phyloP scores from a whole-genome alignment of 2,113 vertebrate genomes.

The Toxostoma redivivum region DNA sequence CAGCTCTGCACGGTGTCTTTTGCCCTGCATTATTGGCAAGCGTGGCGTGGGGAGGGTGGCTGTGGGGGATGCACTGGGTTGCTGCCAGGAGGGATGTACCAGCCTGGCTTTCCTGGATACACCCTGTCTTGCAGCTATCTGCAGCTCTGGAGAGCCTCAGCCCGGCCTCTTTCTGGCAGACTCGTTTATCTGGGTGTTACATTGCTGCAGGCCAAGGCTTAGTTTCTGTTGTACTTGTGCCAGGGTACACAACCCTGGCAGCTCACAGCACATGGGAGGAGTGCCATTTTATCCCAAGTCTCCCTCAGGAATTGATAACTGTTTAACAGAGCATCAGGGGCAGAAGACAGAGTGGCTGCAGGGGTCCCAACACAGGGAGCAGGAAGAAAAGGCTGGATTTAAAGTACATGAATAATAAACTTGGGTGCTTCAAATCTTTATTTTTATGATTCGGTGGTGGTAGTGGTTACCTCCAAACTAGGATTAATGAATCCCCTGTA shows the following conservation, averaged over 20 bases:
- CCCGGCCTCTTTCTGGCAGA: slow-evolving; percentile 49
- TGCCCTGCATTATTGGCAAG: not conserved
- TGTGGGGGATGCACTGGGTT: not conserved
- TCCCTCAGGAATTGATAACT: slow-evolving; percentile 28
- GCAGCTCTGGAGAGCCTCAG: slow-evolving; percentile 5
- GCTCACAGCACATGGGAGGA: slow-evolving; percentile 32
- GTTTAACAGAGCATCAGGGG: not conserved
- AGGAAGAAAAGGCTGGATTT: not conserved
- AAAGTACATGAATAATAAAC: not conserved
- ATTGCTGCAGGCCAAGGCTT: slow-evolving; percentile 52
- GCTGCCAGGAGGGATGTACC: not conserved
- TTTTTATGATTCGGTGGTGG: not conserved
- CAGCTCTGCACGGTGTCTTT: not conserved
- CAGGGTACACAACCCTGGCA: slow-evolving; percentile 60
- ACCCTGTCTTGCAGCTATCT: slow-evolving; percentile 45
- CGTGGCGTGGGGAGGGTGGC: not conserved
- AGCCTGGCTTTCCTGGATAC: slow-evolving; percentile 26
- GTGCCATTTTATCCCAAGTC: not conserved
- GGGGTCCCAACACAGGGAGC: not conserved
- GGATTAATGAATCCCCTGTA: slow-evolving; percentile 49
- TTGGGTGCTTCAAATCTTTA: not conserved
- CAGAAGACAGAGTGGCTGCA: not conserved
- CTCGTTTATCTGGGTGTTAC: slow-evolving; percentile 64
- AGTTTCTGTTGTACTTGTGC: slow-evolving; percentile 68
- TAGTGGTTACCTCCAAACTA: slow-evolving; percentile 18